These are phyloP conservation scores for Rachycentron canadum DNA, from an alignment of 2,797 vertebrate species.

Conservation along the genomic window DNA sequence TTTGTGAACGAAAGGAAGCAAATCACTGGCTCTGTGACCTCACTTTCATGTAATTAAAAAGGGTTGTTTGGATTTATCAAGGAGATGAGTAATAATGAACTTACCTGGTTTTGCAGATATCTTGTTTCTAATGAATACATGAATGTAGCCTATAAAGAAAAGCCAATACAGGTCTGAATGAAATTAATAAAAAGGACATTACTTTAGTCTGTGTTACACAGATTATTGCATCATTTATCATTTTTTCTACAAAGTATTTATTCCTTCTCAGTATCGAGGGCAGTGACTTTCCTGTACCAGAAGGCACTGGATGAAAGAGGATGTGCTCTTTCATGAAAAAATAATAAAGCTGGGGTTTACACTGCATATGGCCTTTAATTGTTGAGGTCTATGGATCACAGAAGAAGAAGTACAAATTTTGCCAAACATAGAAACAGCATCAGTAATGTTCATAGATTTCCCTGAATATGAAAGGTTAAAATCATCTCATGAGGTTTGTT, in stretches of 20 bases:
- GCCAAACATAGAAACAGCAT: background rate
- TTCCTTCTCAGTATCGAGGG: background rate
- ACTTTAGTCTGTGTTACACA: background rate
- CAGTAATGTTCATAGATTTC: background rate
- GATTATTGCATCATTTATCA: background rate
- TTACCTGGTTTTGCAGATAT: constrained; percentile 85
- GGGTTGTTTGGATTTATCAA: background rate
- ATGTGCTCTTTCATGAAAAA: too few species aligned
- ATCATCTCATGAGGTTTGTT: background rate
- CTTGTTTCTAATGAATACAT: constrained; percentile 73
- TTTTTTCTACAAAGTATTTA: background rate
- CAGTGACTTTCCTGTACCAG: background rate
- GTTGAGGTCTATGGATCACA: background rate
- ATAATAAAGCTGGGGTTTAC: background rate
- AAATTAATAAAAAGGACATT: background rate
- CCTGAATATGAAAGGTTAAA: background rate
- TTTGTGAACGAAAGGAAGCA: background rate
- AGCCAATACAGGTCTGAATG: background rate
- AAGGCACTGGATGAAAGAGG: background rate
- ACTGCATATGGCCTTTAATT: background rate
- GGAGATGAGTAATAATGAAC: background rate
- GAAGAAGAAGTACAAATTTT: background rate
- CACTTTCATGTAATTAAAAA: background rate
- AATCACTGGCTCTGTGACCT: rapidly evolving
- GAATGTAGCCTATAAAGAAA: constrained; percentile 78